Evolutionary conservation across 2,113 vertebrate species (phyloP), one percentile per base, ranked within the genome.

Genomic region (western clawed frog (Xenopus tropicalis)): DNA sequence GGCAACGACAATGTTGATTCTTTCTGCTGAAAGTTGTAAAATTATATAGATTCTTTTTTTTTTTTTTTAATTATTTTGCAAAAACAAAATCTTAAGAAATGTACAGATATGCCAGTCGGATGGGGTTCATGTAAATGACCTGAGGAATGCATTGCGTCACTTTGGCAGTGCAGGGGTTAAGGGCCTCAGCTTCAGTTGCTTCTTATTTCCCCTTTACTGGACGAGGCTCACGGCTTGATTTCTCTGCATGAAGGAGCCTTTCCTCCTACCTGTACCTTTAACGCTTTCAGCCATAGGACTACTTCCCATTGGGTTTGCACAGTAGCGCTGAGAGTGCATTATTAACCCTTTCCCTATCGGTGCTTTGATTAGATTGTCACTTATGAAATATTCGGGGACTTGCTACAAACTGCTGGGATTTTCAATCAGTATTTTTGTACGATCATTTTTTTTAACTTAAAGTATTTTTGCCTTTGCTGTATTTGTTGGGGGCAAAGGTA

Each of bases 101-200:
- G 6, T 37, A 48, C 46, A 48, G 46, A 17, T 48, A 48, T 12
- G 14, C 11, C 46, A 48, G 16, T 10, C 11, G 5, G 46, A 14
- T 17, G 16, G 46, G 1, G 16, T 48, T 17, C 4, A 48, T 48
- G 13, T 11, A 17, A 37, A 17, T 17, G 46, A 14, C 5, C 46
- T 14, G 46, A 14, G 46, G 46, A 48, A 3, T 48, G 12, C 16
- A 16, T 48, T 48, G 86, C 88, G 85, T 88, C 91, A 78, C 76
- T 59, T 10, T 4, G 19, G 52, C 52, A 56, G 87, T 91, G 4
- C 11, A 23, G 21, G 21, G 11, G 1, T 24, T 59, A 22, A 20
- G 52, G 62, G 44, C 37, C 12, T 23, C 3, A 3, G 43, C 8
- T 57, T 61, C 42, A 58, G 11, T 46, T 61, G 25, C 3, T 63